A percentile compares a stretch with the other conserved stretches of the same genome.
Evolutionary conservation across 2,113 vertebrate genomes (phyloP).

Genomic region (Ploceus nigricollis): DNA sequence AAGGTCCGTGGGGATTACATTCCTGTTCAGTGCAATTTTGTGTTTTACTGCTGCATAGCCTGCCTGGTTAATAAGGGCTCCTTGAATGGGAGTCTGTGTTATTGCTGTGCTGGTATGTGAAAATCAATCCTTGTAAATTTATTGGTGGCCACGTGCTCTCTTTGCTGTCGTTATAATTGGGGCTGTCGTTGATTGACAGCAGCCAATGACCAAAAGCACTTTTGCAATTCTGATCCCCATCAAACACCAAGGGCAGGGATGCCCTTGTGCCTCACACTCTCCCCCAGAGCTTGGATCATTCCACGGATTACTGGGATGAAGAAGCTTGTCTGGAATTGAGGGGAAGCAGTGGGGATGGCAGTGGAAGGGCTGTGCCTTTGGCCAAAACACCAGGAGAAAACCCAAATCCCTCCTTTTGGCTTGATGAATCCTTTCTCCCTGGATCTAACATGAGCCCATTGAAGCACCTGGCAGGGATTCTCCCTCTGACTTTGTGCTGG

Average conservation of each 20-base stretch:
- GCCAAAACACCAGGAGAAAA: rapidly evolving
- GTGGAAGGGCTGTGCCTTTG: neutral
- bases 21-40: slow-evolving; percentile 42
- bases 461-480: neutral
- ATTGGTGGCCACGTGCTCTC: neutral
- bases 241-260: neutral
- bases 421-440: neutral
- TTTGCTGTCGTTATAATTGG: neutral
- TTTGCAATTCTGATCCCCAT: neutral
- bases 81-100: neutral
- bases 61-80: slow-evolving; percentile 24
- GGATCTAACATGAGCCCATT: rapidly evolving
- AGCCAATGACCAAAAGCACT: neutral
- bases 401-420: neutral
- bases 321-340: neutral
- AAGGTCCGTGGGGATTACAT: slow-evolving; percentile 11
- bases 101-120: slow-evolving; percentile 10
- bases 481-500: neutral
- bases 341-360: neutral
- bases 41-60: slow-evolving; percentile 39
- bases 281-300: neutral
- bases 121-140: neutral
- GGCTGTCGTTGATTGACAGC: slow-evolving; percentile 13
- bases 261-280: neutral
- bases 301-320: neutral